These are phyloP conservation scores for Pitangus sulphuratus DNA, from an alignment of 2,797 vertebrate species.

Conservation along the genomic window DNA sequence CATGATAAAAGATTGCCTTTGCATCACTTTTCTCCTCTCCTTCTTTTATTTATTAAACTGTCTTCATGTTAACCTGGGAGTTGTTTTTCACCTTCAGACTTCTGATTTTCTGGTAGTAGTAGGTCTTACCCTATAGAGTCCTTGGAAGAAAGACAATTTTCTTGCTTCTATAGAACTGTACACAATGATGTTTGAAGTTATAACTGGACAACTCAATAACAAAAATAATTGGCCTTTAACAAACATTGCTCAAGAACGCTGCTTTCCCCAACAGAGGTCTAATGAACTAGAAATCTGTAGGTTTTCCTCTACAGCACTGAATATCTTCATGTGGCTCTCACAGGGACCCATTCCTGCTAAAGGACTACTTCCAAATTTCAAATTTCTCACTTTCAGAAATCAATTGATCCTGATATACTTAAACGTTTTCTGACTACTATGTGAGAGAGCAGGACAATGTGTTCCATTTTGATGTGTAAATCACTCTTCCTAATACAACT, in stretches of 20 bases:
- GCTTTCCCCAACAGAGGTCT: neutral
- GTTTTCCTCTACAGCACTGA: neutral
- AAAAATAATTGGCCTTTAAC: neutral
- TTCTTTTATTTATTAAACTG: neutral
- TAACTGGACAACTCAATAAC: neutral
- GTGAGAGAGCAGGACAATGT: rapidly evolving
- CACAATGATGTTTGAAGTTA: neutral
- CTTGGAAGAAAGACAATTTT: neutral
- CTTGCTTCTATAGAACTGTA: neutral
- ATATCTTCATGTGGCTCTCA: neutral
- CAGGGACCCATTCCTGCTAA: neutral
- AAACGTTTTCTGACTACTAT: neutral
- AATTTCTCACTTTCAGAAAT: neutral
- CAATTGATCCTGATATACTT: neutral
- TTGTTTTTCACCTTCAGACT: neutral
- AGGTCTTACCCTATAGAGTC: neutral
- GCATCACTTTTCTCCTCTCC: neutral
- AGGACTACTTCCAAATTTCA: neutral
- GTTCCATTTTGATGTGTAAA: neutral
- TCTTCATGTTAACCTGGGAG: neutral
- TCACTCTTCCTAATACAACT: neutral
- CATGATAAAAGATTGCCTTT: neutral
- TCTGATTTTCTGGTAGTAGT: neutral
- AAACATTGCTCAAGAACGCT: neutral
- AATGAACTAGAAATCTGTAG: neutral